Evolutionary conservation across 1,140 invertebrate genomes (phyloP).

Genomic region (Drosophila yakuba): DNA sequence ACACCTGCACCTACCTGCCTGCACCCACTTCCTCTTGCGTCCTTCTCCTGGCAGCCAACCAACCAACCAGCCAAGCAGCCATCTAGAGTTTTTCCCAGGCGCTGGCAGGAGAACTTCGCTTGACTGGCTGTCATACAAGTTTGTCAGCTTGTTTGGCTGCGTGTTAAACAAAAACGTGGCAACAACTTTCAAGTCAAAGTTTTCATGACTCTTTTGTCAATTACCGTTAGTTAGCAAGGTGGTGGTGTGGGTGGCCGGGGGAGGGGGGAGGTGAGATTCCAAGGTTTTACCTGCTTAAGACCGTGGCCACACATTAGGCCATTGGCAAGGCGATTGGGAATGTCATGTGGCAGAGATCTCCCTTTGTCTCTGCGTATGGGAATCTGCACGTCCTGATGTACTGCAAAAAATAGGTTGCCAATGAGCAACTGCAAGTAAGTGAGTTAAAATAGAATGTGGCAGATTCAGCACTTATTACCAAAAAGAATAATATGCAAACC

Average conservation of each 20-base stretch:
- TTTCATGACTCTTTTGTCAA: conserved; percentile 81
- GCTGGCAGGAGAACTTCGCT: conserved; percentile 32
- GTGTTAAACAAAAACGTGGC: conserved; percentile 80
- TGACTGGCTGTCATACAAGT: conserved; percentile 73
- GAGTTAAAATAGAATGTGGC: too few relatives aligned
- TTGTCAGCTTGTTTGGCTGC: conserved; percentile 74
- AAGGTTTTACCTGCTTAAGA: conserved; percentile 1
- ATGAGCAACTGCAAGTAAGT: neutral
- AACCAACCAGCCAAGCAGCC: too few relatives aligned
- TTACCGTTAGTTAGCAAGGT: conserved; percentile 69
- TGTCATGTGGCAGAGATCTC: conserved; percentile 32
- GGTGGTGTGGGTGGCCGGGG: neutral
- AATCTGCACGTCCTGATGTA: neutral
- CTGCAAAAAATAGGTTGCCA: neutral
- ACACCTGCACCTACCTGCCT: conserved; percentile 14
- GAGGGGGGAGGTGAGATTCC: neutral
- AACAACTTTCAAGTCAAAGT: conserved; percentile 79
- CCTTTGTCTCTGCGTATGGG: conserved; percentile 14
- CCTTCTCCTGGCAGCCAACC: neutral
- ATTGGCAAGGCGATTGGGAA: conserved; percentile 76
- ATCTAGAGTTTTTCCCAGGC: conserved; percentile 21
- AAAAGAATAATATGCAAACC: too few relatives aligned
- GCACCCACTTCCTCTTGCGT: conserved; percentile 36
- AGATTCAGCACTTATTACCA: too few relatives aligned
- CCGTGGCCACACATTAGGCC: conserved; percentile 47